Evolutionary conservation across 2,797 vertebrate species (phyloP).

Genomic region (Cottoperca gobio): DNA sequence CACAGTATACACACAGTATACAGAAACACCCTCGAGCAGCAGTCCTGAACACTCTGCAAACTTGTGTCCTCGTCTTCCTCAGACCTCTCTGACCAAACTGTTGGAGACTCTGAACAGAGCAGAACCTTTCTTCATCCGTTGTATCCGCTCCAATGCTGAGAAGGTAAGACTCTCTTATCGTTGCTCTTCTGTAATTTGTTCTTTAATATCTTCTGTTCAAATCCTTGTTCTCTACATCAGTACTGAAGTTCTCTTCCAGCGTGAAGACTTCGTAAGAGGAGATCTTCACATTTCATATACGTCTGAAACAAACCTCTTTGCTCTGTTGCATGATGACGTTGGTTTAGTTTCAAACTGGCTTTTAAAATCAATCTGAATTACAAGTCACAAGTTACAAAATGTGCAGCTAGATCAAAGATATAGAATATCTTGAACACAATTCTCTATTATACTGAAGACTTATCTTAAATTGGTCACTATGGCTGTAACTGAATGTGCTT

Average conservation of each 20-base stretch:
- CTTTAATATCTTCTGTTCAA: not conserved
- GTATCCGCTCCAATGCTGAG: slow-evolving; percentile 96
- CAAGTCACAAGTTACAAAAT: not conserved
- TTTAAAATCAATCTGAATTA: not conserved
- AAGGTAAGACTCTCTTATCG: slow-evolving; percentile 85
- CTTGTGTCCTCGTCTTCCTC: slow-evolving; percentile 31
- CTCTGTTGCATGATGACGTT: not conserved
- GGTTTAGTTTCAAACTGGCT: not conserved
- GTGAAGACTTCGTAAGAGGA: not conserved
- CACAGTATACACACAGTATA: no score
- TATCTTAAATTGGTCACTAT: not conserved
- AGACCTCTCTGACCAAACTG: slow-evolving; percentile 97
- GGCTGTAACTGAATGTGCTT: not conserved
- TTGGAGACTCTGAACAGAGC: slow-evolving; percentile 94
- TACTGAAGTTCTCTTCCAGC: not conserved
- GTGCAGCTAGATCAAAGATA: not conserved
- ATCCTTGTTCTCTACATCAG: not conserved
- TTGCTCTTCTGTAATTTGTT: not conserved
- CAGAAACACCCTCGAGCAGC: not conserved
- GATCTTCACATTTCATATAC: not conserved
- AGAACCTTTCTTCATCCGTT: slow-evolving; percentile 98
- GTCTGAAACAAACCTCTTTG: not conserved
- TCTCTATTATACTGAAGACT: not conserved
- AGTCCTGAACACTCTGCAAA: not conserved
- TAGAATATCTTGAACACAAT: not conserved